phyloP scores from a whole-genome alignment of 2,113 vertebrate species.

The Spilogale gracilis region DNA sequence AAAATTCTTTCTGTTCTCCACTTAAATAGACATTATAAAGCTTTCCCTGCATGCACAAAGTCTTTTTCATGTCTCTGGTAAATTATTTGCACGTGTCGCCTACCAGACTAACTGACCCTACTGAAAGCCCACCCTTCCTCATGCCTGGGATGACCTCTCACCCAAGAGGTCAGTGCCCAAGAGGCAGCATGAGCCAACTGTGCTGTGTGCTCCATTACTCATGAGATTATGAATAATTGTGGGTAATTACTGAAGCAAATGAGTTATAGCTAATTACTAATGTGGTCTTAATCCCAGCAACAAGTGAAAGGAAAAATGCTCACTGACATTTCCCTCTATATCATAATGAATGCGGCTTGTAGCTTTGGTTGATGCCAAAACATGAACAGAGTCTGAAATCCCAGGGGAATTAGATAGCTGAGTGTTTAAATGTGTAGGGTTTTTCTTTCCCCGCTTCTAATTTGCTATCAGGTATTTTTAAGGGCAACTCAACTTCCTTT shows the following conservation, averaged over 20 bases:
- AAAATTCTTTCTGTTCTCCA: constrained; percentile 32
- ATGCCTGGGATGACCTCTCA: constrained; percentile 43
- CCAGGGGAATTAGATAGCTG: constrained; percentile 2
- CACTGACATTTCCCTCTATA: not conserved
- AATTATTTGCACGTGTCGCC: constrained; percentile 72
- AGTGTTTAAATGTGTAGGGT: not conserved
- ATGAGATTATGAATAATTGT: constrained; percentile 72
- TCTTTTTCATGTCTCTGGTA: constrained; percentile 14
- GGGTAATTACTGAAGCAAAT: constrained; percentile 66
- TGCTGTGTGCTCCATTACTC: constrained; percentile 24
- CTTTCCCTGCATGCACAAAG: not conserved
- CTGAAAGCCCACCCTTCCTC: not conserved
- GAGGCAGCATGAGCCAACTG: constrained; percentile 38
- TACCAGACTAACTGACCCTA: not conserved
- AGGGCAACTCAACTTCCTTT: constrained; percentile 52
- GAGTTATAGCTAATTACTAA: constrained; percentile 71
- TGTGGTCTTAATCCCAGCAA: constrained; percentile 57
- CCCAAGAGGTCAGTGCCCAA: constrained; percentile 13
- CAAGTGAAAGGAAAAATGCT: constrained; percentile 42
- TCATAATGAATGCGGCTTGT: not conserved
- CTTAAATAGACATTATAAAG: not conserved
- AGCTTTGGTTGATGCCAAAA: constrained; percentile 39
- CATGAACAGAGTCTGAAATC: constrained; percentile 39
- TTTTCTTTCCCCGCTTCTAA: constrained; percentile 31
- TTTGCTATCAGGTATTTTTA: constrained; percentile 47